Percentiles rank a stretch among this genome's conserved stretches.
phyloP scores from a whole-genome alignment of 2,888 invertebrate species.

The Laspeyria flexula region DNA sequence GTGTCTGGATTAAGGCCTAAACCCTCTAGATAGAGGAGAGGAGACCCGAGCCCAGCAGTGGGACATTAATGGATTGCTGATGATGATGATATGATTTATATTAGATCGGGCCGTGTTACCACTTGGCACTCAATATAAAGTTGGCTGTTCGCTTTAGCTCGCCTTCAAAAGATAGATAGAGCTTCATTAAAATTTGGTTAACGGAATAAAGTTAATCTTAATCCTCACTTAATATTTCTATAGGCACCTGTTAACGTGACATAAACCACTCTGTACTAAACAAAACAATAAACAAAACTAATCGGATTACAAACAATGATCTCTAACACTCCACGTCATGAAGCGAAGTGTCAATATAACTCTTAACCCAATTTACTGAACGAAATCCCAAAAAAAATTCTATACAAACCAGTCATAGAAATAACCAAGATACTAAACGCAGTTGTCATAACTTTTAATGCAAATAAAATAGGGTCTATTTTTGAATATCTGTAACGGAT shows the following conservation, averaged over 20 bases:
- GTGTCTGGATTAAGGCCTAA: too few relatives aligned
- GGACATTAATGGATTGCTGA: too few relatives aligned
- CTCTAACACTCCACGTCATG: conserved; percentile 61
- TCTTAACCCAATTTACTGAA: conserved; percentile 75
- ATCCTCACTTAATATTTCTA: not conserved
- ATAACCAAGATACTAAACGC: conserved; percentile 12
- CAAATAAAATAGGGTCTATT: conserved; percentile 22
- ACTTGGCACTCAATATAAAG: too few relatives aligned
- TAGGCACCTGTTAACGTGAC: conserved; percentile 40
- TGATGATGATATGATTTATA: too few relatives aligned
- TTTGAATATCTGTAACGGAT: conserved; percentile 6
- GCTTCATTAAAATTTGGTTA: too few relatives aligned
- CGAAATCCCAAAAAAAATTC: conserved; percentile 51
- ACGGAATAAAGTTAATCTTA: too few relatives aligned
- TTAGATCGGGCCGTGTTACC: too few relatives aligned
- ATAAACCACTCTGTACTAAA: conserved; percentile 42
- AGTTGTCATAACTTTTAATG: conserved; percentile 21
- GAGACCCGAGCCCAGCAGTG: too few relatives aligned
- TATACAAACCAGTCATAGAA: conserved; percentile 38
- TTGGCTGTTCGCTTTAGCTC: too few relatives aligned
- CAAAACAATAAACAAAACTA: conserved; percentile 68
- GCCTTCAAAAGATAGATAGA: too few relatives aligned
- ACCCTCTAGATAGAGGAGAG: too few relatives aligned
- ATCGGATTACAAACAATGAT: conserved; percentile 72
- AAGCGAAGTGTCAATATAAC: conserved; percentile 69